A percentile compares a stretch with the other conserved stretches of the same genome.
Conservation (phyloP, 2,888 invertebrate genomes). For the Unio delphinus region DNA sequence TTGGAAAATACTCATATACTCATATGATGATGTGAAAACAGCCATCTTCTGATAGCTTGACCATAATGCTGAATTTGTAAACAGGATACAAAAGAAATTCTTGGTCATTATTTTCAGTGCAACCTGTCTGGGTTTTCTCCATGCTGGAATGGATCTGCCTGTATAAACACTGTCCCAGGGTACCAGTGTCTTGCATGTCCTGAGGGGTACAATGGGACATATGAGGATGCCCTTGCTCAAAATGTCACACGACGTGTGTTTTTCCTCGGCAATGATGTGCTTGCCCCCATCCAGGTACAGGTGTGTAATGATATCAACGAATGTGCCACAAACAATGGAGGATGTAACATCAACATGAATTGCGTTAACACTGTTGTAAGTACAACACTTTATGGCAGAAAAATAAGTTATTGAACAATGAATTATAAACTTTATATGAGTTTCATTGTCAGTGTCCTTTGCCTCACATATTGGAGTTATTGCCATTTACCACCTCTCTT, state of each 20-base stretch:
- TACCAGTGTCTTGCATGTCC: slow-evolving; percentile 54
- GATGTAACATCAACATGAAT: slow-evolving; percentile 49
- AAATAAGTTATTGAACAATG: too few relatives aligned
- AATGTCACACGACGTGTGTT: slow-evolving; percentile 36
- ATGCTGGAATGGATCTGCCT: slow-evolving; percentile 26
- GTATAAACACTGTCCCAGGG: slow-evolving; percentile 51
- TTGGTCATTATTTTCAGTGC: slow-evolving; percentile 33
- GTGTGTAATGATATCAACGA: slow-evolving; percentile 47
- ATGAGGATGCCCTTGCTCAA: slow-evolving; percentile 47
- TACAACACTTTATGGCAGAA: not conserved
- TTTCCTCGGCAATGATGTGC: slow-evolving; percentile 24
- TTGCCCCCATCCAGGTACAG: slow-evolving; percentile 31
- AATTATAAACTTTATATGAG: too few relatives aligned
- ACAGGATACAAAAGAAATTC: too few relatives aligned
- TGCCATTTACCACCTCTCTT: too few relatives aligned
- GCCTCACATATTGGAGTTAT: too few relatives aligned
- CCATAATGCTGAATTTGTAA: too few relatives aligned
- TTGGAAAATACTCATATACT: too few relatives aligned
- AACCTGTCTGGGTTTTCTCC: slow-evolving; percentile 29
- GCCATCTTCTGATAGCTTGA: too few relatives aligned
- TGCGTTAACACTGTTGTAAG: slow-evolving; percentile 57
- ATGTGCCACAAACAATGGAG: slow-evolving; percentile 47
- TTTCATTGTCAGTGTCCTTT: too few relatives aligned
- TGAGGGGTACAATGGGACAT: slow-evolving; percentile 42
- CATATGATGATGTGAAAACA: too few relatives aligned